Percentiles rank a stretch among this genome's conserved stretches.
phyloP scores from a whole-genome alignment of 2,888 invertebrate species.

The Drosophila fulvimacula region DNA sequence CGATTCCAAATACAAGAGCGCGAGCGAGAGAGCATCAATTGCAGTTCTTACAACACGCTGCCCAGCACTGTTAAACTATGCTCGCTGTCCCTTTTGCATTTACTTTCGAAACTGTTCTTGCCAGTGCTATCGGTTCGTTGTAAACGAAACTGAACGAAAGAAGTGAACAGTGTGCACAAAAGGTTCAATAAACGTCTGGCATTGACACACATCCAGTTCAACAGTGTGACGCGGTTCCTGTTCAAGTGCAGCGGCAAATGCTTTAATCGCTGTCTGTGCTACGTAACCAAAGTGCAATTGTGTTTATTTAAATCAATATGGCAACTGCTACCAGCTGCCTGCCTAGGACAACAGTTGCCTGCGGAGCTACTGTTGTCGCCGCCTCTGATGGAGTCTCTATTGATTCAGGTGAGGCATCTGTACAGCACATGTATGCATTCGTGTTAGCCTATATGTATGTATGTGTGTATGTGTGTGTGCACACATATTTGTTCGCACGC shows the following conservation, averaged over 20 bases:
- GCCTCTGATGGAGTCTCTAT: not conserved
- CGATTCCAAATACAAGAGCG: slow-evolving; percentile 25
- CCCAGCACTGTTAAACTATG: slow-evolving; percentile 32
- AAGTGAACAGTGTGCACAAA: slow-evolving; percentile 4
- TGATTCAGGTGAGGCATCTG: slow-evolving; percentile 48
- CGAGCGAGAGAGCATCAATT: slow-evolving; percentile 14
- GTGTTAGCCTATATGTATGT: not conserved
- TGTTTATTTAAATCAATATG: slow-evolving; percentile 39
- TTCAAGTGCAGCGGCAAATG: slow-evolving; percentile 26
- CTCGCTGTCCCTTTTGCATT: slow-evolving; percentile 29
- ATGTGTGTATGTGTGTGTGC: not conserved
- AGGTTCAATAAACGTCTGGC: slow-evolving; percentile 59
- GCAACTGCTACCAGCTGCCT: slow-evolving; percentile 50
- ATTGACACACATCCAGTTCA: slow-evolving; percentile 64
- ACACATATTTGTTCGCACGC: not conserved
- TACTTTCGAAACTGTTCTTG: slow-evolving; percentile 22
- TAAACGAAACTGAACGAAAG: slow-evolving; percentile 15
- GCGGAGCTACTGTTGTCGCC: not conserved
- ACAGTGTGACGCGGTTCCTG: slow-evolving; percentile 8
- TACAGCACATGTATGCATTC: not conserved
- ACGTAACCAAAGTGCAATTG: slow-evolving; percentile 11
- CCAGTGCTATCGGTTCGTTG: slow-evolving; percentile 6
- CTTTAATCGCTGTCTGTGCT: slow-evolving; percentile 5
- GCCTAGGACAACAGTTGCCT: slow-evolving; percentile 43
- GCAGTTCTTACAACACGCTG: slow-evolving; percentile 17